Percentiles rank a stretch among this genome's conserved stretches.
Evolutionary conservation across 2,888 invertebrate species (phyloP).

Genomic region (Callyntrura sp.): DNA sequence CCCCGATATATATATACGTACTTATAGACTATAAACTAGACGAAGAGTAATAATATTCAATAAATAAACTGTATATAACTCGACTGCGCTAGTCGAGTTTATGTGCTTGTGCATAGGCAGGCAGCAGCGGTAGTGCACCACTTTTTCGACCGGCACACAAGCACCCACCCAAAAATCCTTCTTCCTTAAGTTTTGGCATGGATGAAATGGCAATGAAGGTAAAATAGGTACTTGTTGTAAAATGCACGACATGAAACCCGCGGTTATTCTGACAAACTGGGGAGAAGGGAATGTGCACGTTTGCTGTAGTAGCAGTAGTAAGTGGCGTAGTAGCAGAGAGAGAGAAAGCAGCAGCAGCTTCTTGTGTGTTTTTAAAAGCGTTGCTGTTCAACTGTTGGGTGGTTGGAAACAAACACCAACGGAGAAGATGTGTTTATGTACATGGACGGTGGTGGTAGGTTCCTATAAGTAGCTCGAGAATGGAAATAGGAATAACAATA

Average conservation of each 20-base stretch:
- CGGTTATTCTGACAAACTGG: constrained; percentile 32
- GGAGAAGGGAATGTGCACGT: not conserved
- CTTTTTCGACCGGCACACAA: not conserved
- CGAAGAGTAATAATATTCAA: not conserved
- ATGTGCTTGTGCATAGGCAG: not conserved
- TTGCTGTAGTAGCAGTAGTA: not conserved
- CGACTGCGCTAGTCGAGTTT: too few relatives aligned
- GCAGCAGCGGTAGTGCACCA: not conserved
- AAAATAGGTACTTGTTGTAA: constrained; percentile 38
- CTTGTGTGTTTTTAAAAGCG: not conserved
- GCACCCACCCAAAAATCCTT: constrained; percentile 44
- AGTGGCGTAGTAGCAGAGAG: not conserved
- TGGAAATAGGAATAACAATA: constrained; percentile 27
- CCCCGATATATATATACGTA: not conserved
- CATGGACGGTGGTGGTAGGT: not conserved
- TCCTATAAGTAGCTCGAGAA: not conserved
- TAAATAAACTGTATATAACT: not conserved
- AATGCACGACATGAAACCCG: constrained; percentile 20
- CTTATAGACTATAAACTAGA: not conserved
- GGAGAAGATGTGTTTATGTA: not conserved
- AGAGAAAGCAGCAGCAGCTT: not conserved
- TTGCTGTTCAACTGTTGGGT: not conserved
- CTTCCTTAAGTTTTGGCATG: constrained; percentile 39
- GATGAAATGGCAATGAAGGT: constrained; percentile 46
- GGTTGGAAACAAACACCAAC: not conserved